Conservation (phyloP, 2,888 invertebrate species). For the Ryuthela nishihirai region DNA sequence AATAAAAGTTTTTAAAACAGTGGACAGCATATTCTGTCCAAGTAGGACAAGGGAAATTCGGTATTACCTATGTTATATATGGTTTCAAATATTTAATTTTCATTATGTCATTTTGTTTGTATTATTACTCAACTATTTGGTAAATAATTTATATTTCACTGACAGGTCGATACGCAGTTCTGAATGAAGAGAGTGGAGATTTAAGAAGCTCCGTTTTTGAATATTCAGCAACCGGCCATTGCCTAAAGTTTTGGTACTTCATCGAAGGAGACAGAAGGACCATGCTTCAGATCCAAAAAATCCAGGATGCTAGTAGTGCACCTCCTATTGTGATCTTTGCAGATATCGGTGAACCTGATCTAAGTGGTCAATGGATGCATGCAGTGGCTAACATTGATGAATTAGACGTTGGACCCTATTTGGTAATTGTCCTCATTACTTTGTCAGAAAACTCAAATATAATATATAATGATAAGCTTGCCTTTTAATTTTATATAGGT, state of each 20-base stretch:
- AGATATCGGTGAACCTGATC: slow-evolving; percentile 13
- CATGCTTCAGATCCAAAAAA: slow-evolving; percentile 1
- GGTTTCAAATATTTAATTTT: no score
- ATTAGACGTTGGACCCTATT: slow-evolving; percentile 1
- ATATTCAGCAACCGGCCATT: slow-evolving; percentile 6
- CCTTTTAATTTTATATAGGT: no score
- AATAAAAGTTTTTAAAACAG: no score
- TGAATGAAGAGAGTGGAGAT: slow-evolving; percentile 9
- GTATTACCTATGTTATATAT: no score
- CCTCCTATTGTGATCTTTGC: slow-evolving; percentile 1
- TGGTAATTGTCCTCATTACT: no score
- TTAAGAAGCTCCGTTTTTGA: slow-evolving; percentile 21
- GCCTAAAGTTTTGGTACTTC: slow-evolving; percentile 38
- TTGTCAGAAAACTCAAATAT: no score
- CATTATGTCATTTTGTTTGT: no score
- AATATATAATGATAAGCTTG: no score
- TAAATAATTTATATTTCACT: not conserved
- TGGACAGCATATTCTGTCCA: no score
- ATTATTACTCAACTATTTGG: no score
- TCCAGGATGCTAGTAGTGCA: not conserved
- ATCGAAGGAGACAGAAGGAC: slow-evolving; percentile 14
- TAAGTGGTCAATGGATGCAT: slow-evolving; percentile 16
- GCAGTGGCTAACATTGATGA: slow-evolving; percentile 8
- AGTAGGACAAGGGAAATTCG: no score
- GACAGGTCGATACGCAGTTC: slow-evolving; percentile 23